Conservation (phyloP, 2,888 invertebrate species). For the Tetragnatha montana region DNA sequence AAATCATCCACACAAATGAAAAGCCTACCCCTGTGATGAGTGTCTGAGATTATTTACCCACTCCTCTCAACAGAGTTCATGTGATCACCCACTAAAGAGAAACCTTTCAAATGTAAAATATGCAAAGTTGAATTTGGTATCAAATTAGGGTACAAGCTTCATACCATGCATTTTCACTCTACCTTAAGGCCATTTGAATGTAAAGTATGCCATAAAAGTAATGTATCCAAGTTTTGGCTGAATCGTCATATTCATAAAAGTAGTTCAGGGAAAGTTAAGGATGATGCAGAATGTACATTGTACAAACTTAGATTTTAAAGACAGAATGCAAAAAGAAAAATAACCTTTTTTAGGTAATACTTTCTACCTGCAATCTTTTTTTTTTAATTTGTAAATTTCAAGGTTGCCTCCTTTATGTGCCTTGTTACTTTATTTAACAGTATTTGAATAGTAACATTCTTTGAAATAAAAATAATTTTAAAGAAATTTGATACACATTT, state of each 20-base stretch:
- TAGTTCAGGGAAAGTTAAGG: too few relatives aligned
- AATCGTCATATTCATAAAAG: background rate
- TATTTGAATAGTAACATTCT: too few relatives aligned
- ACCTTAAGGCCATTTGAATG: constrained; percentile 97
- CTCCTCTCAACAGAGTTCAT: background rate
- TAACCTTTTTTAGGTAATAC: too few relatives aligned
- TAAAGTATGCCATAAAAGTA: constrained; percentile 96
- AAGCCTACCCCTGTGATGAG: background rate
- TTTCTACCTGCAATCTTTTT: too few relatives aligned
- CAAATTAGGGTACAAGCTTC: background rate
- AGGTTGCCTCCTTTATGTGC: too few relatives aligned
- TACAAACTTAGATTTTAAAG: too few relatives aligned
- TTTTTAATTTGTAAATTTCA: too few relatives aligned
- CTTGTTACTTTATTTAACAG: too few relatives aligned
- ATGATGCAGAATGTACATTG: too few relatives aligned
- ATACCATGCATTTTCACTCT: constrained; percentile 75
- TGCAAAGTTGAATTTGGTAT: background rate
- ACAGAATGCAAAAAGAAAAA: too few relatives aligned
- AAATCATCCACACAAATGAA: constrained; percentile 87
- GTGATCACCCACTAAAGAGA: background rate
- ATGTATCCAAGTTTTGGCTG: constrained; percentile 75
- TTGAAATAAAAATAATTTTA: too few relatives aligned
- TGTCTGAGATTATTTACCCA: background rate
- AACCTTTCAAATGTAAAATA: background rate
- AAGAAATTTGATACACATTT: too few relatives aligned